A percentile compares a stretch with the other conserved stretches of the same genome.
Evolutionary conservation across 1,140 invertebrate genomes (phyloP).

Genomic region (Drosophila ogumai): DNA sequence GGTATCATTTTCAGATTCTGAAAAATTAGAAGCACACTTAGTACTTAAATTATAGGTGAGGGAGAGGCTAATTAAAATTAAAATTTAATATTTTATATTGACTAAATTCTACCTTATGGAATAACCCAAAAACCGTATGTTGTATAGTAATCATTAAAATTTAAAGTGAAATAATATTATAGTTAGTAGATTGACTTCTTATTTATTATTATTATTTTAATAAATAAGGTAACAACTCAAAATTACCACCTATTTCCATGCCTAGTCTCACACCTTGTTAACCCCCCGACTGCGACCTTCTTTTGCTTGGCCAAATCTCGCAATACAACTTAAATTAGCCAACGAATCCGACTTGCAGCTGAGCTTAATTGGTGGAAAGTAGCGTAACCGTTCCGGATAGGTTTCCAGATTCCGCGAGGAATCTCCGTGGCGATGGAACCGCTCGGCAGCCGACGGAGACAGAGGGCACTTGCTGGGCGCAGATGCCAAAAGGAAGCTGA

Average conservation of each 20-base stretch:
- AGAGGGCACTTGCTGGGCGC: slow-evolving; percentile 73
- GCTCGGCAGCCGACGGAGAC: slow-evolving; percentile 43
- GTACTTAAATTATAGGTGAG: background rate
- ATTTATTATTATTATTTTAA: background rate
- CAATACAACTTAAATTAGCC: slow-evolving; percentile 36
- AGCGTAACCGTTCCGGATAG: slow-evolving; percentile 67
- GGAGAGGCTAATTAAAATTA: background rate
- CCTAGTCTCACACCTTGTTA: slow-evolving; percentile 13
- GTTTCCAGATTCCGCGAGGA: slow-evolving; percentile 22
- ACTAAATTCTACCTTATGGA: background rate
- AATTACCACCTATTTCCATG: background rate
- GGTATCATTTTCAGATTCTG: background rate
- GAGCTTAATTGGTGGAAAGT: slow-evolving; percentile 52
- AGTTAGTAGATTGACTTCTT: background rate
- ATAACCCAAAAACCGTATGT: no score
- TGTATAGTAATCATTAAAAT: no score
- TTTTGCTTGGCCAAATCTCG: slow-evolving; percentile 7
- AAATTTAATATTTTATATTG: rapidly evolving
- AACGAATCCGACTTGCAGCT: slow-evolving; percentile 3
- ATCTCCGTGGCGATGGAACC: slow-evolving; percentile 41
- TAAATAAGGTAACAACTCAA: background rate
- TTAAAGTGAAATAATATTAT: no score
- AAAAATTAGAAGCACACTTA: background rate
- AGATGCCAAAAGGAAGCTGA: slow-evolving; percentile 79
- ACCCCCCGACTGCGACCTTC: background rate